These are phyloP conservation scores for Pseudolycoriella hygida DNA, from an alignment of 2,888 invertebrate species.

Conservation along the genomic window DNA sequence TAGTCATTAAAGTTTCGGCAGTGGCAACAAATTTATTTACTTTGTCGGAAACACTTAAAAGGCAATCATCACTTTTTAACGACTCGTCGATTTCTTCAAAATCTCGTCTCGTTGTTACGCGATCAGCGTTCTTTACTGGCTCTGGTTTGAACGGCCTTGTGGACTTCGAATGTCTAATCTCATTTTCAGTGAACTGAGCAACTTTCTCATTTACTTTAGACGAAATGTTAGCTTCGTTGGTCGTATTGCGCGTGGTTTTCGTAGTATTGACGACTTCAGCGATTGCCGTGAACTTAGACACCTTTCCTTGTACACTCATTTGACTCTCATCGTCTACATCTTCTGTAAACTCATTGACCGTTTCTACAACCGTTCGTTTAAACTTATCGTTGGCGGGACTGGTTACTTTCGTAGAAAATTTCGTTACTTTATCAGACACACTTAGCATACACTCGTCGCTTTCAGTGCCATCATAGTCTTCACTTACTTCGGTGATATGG, in stretches of 20 bases:
- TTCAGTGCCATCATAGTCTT: slow-evolving; percentile 26
- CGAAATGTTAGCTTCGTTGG: slow-evolving; percentile 35
- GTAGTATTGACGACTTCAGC: slow-evolving; percentile 31
- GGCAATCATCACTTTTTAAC: slow-evolving; percentile 38
- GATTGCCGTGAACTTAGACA: slow-evolving; percentile 41
- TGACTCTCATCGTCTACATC: slow-evolving; percentile 36
- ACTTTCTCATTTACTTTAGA: slow-evolving; percentile 47
- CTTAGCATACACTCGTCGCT: slow-evolving; percentile 39
- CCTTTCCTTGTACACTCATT: slow-evolving; percentile 49
- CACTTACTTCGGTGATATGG: slow-evolving; percentile 36
- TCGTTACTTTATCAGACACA: slow-evolving; percentile 50
- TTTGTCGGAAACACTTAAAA: slow-evolving; percentile 44
- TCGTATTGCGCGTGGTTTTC: slow-evolving; percentile 17
- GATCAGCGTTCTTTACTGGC: slow-evolving; percentile 4
- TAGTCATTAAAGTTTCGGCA: slow-evolving; percentile 34
- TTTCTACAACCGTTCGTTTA: slow-evolving; percentile 31
- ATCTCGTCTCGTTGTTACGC: slow-evolving; percentile 27
- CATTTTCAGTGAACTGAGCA: slow-evolving; percentile 43
- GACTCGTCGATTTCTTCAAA: slow-evolving; percentile 38
- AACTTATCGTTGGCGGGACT: slow-evolving; percentile 13
- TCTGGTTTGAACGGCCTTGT: background rate
- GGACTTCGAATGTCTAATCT: slow-evolving; percentile 29
- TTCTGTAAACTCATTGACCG: slow-evolving; percentile 25
- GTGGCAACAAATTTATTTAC: slow-evolving; percentile 44
- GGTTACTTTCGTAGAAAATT: slow-evolving; percentile 26